phyloP scores from a whole-genome alignment of 2,113 vertebrate genomes.

The Alethe castanea region DNA sequence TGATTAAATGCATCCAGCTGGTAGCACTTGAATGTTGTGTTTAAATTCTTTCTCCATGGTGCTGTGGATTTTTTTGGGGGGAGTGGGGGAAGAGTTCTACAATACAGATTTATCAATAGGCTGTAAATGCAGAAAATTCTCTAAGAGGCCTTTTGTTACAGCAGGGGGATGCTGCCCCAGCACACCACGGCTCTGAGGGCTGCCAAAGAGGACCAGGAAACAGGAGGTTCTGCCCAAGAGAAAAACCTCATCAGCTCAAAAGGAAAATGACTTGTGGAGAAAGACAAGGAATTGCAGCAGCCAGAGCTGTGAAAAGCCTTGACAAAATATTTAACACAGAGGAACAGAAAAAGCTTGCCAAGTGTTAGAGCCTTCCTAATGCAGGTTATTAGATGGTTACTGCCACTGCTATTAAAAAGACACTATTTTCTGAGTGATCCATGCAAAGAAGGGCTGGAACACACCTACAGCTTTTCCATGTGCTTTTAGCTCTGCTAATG shows the following conservation, averaged over 20 bases:
- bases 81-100: neutral
- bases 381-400: slow-evolving; percentile 15
- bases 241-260: neutral
- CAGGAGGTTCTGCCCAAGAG: neutral
- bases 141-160: neutral
- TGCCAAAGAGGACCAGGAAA: neutral
- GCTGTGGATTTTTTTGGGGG: neutral
- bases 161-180: fast-evolving
- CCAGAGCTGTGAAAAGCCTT: slow-evolving; percentile 19
- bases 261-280: neutral
- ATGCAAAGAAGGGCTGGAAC: neutral
- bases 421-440: neutral
- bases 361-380: neutral
- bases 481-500: slow-evolving; percentile 14
- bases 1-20: neutral
- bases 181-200: fast-evolving
- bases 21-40: neutral
- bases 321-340: slow-evolving; percentile 3
- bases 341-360: neutral
- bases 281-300: neutral
- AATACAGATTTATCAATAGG: neutral
- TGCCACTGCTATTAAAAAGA: slow-evolving; percentile 17
- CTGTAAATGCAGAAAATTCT: neutral
- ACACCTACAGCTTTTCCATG: neutral
- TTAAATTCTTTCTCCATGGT: neutral